These are phyloP conservation scores for Saxidomus purpurata DNA, from an alignment of 1,140 invertebrate species.

Conservation along the genomic window DNA sequence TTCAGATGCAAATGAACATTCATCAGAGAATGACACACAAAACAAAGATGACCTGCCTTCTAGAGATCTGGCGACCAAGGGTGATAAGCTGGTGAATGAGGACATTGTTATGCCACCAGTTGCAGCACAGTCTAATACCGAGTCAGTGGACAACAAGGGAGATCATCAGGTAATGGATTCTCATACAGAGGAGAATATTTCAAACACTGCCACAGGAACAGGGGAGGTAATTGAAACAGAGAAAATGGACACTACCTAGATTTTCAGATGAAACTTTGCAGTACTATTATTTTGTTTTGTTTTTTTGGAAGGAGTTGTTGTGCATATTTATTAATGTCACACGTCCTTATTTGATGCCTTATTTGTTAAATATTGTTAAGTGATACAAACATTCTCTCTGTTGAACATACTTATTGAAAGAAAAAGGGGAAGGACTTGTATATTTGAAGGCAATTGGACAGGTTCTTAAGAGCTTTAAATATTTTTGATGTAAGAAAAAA, in stretches of 20 bases:
- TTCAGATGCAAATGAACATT: background rate
- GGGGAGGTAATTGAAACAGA: background rate
- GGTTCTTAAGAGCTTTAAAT: background rate
- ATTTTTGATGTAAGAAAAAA: background rate
- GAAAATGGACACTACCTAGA: conserved; percentile 16
- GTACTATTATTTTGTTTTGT: too few species aligned
- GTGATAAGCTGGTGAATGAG: background rate
- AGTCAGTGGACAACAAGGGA: conserved; percentile 10
- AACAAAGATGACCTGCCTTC: background rate
- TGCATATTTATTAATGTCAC: background rate
- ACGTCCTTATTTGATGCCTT: background rate
- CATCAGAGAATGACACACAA: background rate
- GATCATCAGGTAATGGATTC: conserved; percentile 1
- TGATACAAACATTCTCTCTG: background rate
- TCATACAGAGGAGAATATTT: background rate
- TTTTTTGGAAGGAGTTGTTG: background rate
- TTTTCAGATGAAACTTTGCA: background rate
- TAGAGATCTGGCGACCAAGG: background rate
- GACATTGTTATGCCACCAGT: background rate
- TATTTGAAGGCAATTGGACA: too few species aligned
- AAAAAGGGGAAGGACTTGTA: background rate
- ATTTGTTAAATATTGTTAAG: conserved; percentile 30
- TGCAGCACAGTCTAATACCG: background rate
- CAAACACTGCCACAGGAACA: background rate
- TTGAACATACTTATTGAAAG: background rate